Base-by-base conservation (phyloP, 2,888 invertebrate genomes). In the Autographa pulchrina region DNA sequence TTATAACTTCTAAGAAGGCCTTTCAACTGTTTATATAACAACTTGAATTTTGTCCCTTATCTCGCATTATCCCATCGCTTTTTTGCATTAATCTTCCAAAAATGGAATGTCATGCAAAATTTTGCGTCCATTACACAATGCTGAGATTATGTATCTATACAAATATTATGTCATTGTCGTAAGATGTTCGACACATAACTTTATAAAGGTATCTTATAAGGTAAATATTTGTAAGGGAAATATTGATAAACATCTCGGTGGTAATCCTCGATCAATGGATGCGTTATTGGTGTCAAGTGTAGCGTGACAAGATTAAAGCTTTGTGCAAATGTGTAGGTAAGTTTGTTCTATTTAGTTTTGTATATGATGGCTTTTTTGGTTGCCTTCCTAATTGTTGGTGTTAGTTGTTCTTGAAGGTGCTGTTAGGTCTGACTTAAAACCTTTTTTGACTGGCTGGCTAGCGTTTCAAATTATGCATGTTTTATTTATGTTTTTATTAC, bases 211-310 rank as follows among this genome's bases (percentile, higher is more conserved):
- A 75, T 80, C 70, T 83, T n/a, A 48, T 43, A 48, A 48, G 48
- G 83, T 86, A 89, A 91, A 92, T 93, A 91, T 94, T 93, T 92
- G 92, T 91, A 82, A 85, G 84, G 80, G 86, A 89, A 90, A 92
- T 92, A 92, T 92, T 92, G 94, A 94, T 94, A 94, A 93, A 90
- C 90, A 94, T 94, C 92, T 85, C 63, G 88, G 86, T 82, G 82
- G 88, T 94, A 94, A 95, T 95, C 94, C 93, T 78, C 68, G 85
- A 83, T 92, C 89, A 93, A 93, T 90, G 88, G 83, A 68, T 67
- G 71, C 70, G 70, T 84, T 90, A 93, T 94, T 94, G 92, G 92
- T 90, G 93, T 94, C 94, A 96, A 96, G 96, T 95, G 95, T 94
- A 93, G 81, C 96, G 94, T 95, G 94, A 92, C 89, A 74, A 90